Evolutionary conservation across 2,113 vertebrate genomes (phyloP), one percentile per base, ranked within the genome.

Genomic region (Hassar affinis): DNA sequence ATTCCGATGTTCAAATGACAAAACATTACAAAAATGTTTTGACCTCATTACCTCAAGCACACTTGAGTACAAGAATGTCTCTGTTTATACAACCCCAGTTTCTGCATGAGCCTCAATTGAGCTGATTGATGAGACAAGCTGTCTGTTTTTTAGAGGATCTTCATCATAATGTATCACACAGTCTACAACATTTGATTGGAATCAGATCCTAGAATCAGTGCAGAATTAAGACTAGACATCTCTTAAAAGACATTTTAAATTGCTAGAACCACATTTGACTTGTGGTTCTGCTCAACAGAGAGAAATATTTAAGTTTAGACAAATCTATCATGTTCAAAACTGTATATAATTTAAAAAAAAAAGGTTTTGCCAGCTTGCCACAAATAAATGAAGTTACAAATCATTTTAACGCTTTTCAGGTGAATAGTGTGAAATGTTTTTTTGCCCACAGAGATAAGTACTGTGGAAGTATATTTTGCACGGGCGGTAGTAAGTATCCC

Each of bases 391-490:
- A 42, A 47, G 47, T 74, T 17, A 74, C 11, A 51, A 51, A 74
- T 51, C 7, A 17, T 75, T 75, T 52, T 27, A 18, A 8, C 20
- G 27, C 6, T 51, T 47, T 66, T 25, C 18, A 6, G 38, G 10
- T 42, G 22, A 54, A 38, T 27, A 33, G 35, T 62, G 42, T 64
- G 52, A 20, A n/a, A 6, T 20, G 25, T 75, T 49, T 66, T 59
- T 4, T 56, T 27, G 71, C 79, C 64, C 38, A 11, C 89, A 97
- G 96, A 80, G 89, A 93, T 30, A 72, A 94, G 1, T 94, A 84
- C 47, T 98, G 97, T 0, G 96, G 96, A 6, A 88, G 90, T 0
- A 92, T 97, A 49, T 94, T 94, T 87, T 98, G 97, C 4, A 61
- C 83, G 0, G 94, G 92, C 0, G 94, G 95, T 1, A 91, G 85